These are phyloP conservation scores for Orchesellides sinensis DNA, from an alignment of 2,888 invertebrate genomes.

Conservation along the genomic window DNA sequence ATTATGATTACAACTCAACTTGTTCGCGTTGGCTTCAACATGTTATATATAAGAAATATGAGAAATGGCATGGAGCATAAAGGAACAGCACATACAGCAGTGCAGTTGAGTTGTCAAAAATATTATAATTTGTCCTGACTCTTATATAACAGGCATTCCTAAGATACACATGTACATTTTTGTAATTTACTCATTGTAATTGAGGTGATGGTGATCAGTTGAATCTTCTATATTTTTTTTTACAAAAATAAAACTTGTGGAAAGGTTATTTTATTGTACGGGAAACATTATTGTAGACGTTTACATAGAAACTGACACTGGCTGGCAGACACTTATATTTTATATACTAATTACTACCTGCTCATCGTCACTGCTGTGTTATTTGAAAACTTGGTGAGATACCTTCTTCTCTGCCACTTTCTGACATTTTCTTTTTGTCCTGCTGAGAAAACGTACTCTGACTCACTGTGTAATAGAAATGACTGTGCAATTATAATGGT, in stretches of 20 bases:
- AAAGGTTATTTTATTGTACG: not conserved
- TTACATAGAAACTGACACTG: not conserved
- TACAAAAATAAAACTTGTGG: not conserved
- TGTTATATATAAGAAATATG: conserved; percentile 18
- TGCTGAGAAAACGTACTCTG: conserved; percentile 52
- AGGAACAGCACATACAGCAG: conserved; percentile 9
- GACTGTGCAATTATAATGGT: conserved; percentile 51
- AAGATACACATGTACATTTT: not conserved
- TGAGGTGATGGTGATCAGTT: not conserved
- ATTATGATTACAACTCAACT: conserved; percentile 57
- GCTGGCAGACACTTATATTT: conserved; percentile 19
- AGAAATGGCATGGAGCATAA: conserved; percentile 20
- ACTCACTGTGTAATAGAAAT: conserved; percentile 49
- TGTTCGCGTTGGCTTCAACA: conserved; percentile 11
- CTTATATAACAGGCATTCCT: too few species aligned
- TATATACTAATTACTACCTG: conserved; percentile 40
- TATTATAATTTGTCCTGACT: conserved; percentile 27
- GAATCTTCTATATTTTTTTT: not conserved
- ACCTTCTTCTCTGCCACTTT: conserved; percentile 29
- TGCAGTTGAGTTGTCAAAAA: conserved; percentile 41
- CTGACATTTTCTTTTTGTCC: conserved; percentile 46
- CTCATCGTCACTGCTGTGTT: conserved; percentile 50
- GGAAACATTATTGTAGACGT: not conserved
- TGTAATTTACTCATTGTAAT: not conserved
- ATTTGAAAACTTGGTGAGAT: conserved; percentile 52